Evolutionary conservation across 1,140 invertebrate species (phyloP).

Genomic region (Ostrea denselamellosa): DNA sequence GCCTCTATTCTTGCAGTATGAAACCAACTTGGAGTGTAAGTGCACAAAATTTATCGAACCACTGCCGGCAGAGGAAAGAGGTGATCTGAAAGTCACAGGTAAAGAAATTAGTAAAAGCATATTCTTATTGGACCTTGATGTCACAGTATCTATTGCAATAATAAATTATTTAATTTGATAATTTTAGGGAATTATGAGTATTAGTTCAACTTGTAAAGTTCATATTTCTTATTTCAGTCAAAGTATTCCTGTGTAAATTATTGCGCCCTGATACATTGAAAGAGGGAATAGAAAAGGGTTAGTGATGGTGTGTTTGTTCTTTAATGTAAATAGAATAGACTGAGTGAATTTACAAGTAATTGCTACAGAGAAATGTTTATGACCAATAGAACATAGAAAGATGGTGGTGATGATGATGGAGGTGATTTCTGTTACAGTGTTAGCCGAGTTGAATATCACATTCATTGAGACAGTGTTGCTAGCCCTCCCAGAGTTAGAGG

Average conservation of each 20-base stretch:
- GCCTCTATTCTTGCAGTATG: conserved; percentile 59
- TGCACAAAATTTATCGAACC: conserved; percentile 65
- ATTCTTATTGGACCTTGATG: too few species aligned
- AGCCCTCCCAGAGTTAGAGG: conserved; percentile 82
- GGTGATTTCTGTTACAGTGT: conserved; percentile 80
- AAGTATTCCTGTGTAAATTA: conserved; percentile 81
- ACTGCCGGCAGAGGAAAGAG: conserved; percentile 70
- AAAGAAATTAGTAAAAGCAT: background rate
- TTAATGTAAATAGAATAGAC: background rate
- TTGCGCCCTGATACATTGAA: conserved; percentile 76
- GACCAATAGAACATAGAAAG: background rate
- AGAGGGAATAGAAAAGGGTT: conserved; percentile 81
- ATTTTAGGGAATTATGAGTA: too few species aligned
- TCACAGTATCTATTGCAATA: too few species aligned
- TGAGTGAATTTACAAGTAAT: background rate
- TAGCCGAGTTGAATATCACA: conserved; percentile 83
- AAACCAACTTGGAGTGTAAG: conserved; percentile 63
- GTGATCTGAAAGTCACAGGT: conserved; percentile 82
- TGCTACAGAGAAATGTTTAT: background rate
- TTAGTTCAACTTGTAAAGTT: background rate
- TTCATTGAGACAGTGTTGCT: conserved; percentile 88
- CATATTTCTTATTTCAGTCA: conserved; percentile 75
- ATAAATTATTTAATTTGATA: too few species aligned
- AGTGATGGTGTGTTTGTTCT: background rate
- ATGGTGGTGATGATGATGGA: background rate